phyloP scores from a whole-genome alignment of 2,113 vertebrate genomes.

The Oncorhynchus masou region DNA sequence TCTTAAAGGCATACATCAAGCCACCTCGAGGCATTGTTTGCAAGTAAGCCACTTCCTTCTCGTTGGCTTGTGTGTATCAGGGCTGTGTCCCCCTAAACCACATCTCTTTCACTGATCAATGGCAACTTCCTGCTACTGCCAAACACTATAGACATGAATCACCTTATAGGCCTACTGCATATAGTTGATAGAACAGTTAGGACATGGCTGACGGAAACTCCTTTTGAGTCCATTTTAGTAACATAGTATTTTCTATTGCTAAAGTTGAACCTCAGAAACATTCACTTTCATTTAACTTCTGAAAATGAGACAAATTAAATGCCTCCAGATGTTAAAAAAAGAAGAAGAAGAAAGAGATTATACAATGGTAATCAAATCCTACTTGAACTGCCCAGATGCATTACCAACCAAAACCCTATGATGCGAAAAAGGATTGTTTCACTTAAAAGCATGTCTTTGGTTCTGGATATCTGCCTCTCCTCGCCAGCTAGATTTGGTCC shows the following conservation, averaged over 20 bases:
- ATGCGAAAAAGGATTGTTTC: conserved; percentile 28
- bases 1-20: conserved; percentile 54
- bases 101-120: conserved; percentile 29
- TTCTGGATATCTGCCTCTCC: conserved; percentile 46
- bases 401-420: conserved; percentile 18
- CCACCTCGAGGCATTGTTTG: conserved; percentile 58
- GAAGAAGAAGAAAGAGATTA: neutral
- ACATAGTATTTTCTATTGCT: neutral
- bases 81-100: conserved; percentile 57
- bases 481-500: conserved; percentile 46
- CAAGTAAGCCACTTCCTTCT: conserved; percentile 57
- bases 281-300: conserved; percentile 8
- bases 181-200: too few species aligned
- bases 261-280: conserved; percentile 20
- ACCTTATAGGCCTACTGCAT: too few species aligned
- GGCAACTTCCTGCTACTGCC: conserved; percentile 46
- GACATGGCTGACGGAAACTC: neutral
- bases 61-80: conserved; percentile 45
- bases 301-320: neutral
- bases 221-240: too few species aligned
- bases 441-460: conserved; percentile 33
- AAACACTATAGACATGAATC: too few species aligned
- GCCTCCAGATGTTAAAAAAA: neutral
- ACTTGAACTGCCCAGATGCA: neutral
- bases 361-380: conserved; percentile 9